phyloP scores from a whole-genome alignment of 1,140 invertebrate species.

The Drosophila teissieri region DNA sequence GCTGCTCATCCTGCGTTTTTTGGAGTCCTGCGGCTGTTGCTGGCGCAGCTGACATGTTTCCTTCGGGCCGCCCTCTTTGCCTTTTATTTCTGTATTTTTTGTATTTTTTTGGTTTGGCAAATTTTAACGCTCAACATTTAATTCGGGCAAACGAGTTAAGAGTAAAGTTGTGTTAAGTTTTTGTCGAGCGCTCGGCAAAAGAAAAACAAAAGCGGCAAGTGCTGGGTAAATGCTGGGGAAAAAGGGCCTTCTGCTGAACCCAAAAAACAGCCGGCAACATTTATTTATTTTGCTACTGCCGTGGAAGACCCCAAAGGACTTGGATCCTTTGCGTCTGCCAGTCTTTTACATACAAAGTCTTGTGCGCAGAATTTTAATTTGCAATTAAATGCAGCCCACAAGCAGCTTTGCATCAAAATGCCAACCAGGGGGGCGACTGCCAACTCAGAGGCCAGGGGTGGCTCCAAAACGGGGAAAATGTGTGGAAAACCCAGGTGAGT shows the following conservation, averaged over 20 bases:
- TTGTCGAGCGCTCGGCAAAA: conserved; percentile 62
- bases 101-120: conserved; percentile 47
- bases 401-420: conserved; percentile 80
- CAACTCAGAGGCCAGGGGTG: conserved; percentile 12
- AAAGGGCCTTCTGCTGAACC: conserved; percentile 32
- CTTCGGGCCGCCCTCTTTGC: conserved; percentile 33
- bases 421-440: conserved; percentile 42
- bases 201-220: conserved; percentile 73
- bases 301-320: conserved; percentile 57
- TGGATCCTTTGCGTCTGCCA: conserved; percentile 55
- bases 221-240: conserved; percentile 20
- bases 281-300: conserved; percentile 77
- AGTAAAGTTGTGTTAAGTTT: conserved; percentile 83
- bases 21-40: conserved; percentile 44
- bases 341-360: conserved; percentile 80
- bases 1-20: conserved; percentile 27
- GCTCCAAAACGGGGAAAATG: neutral
- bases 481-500: conserved; percentile 28
- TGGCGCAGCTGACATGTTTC: conserved; percentile 77
- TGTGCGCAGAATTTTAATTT: conserved; percentile 83
- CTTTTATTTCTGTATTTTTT: conserved; percentile 20
- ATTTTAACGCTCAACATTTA: conserved; percentile 78
- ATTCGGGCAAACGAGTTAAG: conserved; percentile 80
- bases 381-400: conserved; percentile 83
- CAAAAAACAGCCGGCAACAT: conserved; percentile 65